Percentiles rank a stretch among this genome's conserved stretches.
phyloP scores from a whole-genome alignment of 23 tunicate genomes.

The Trididemnum miniatum region DNA sequence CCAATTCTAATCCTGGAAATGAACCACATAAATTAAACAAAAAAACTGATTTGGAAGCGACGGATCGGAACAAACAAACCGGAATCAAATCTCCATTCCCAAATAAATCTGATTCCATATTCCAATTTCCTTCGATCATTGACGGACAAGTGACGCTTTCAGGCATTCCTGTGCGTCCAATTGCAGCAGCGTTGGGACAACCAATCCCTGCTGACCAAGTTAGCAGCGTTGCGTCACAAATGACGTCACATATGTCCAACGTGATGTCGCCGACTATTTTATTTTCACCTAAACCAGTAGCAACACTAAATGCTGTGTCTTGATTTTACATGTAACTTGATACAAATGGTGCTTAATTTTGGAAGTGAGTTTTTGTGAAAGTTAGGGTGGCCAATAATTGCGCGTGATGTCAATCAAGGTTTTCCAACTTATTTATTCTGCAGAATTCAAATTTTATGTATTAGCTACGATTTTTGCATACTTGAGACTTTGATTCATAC shows the following conservation, averaged over 20 bases:
- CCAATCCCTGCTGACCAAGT: conserved; percentile 87
- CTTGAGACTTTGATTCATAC: too few relatives aligned
- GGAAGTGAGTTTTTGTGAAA: too few relatives aligned
- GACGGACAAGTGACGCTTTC: conserved; percentile 89
- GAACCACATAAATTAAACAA: background rate
- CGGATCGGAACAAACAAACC: background rate
- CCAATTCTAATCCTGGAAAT: background rate
- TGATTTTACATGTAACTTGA: too few relatives aligned
- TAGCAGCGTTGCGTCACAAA: conserved; percentile 77
- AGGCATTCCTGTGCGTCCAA: conserved; percentile 89
- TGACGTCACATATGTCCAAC: conserved; percentile 71
- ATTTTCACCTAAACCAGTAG: background rate
- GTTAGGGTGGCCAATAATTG: too few relatives aligned
- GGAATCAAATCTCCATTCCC: background rate
- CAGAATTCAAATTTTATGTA: too few relatives aligned
- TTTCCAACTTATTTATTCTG: too few relatives aligned
- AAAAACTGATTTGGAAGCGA: background rate
- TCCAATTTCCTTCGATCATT: conserved; percentile 81
- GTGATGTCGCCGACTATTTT: conserved; percentile 50
- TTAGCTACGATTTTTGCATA: too few relatives aligned
- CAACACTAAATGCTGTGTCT: too few relatives aligned
- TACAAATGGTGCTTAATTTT: too few relatives aligned
- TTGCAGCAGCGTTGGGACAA: conserved; percentile 95
- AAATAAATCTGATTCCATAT: conserved; percentile 28
- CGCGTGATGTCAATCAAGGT: too few relatives aligned